phyloP scores from a whole-genome alignment of 2,113 vertebrate genomes.

The Neofelis nebulosa region DNA sequence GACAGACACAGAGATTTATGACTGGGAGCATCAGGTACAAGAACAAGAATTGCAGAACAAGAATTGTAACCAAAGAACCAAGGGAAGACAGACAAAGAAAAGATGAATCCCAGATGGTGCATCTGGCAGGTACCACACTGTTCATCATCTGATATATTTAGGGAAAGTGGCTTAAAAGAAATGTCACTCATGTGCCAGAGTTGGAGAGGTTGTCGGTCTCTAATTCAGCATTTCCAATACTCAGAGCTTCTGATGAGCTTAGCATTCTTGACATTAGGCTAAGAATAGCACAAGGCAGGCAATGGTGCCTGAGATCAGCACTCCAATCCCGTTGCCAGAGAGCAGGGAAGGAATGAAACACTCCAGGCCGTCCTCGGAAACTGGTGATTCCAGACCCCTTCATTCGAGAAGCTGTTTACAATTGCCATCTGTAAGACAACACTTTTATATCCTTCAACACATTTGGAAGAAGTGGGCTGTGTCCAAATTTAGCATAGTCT shows the following conservation, averaged over 20 bases:
- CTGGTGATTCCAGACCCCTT: not conserved
- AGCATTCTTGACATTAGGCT: not conserved
- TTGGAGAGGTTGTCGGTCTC: not conserved
- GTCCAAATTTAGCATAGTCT: not conserved
- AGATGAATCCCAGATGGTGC: not conserved
- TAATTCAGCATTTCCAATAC: conserved; percentile 5
- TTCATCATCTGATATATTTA: not conserved
- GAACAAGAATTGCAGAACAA: not conserved
- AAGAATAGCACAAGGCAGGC: not conserved
- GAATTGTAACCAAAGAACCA: not conserved
- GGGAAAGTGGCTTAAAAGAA: conserved; percentile 25
- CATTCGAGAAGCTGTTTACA: not conserved
- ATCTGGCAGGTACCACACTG: not conserved
- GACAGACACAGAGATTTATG: not conserved
- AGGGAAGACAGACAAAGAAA: not conserved
- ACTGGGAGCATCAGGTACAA: not conserved
- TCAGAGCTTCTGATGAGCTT: not conserved
- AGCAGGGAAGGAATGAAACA: not conserved
- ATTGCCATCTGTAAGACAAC: not conserved
- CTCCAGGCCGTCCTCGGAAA: too few species aligned
- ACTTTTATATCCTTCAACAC: not conserved
- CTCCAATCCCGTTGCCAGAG: not conserved
- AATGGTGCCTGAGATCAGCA: not conserved
- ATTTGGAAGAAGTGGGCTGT: not conserved
- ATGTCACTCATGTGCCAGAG: not conserved